Base-by-base conservation (phyloP, 2,888 invertebrate species). In the Marronus borbonicus region DNA sequence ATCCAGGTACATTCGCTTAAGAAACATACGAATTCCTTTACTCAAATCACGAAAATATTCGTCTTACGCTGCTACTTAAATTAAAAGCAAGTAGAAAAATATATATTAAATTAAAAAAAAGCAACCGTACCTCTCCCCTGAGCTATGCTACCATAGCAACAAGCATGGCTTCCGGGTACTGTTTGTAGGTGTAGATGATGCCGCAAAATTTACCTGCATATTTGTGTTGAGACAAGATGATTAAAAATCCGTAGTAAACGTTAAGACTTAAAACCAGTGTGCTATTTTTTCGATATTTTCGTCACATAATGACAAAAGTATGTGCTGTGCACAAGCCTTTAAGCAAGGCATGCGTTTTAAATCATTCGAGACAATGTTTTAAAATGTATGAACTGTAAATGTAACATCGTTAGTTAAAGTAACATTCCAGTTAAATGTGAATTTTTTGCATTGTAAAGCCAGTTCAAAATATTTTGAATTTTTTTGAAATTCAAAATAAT, bases 271-370 rank as follows among this genome's bases (percentile, higher is more conserved):
- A 31, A 50, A 70, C 55, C 60, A 74, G 72, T 74, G 72, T 74
- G 72, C 72, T 74, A 36, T 39, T 60, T 68, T 68, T 44, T 50
- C 60, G 39, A 31, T 36, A 44, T 44, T 58, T 74, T 74, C 60
- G 72, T 74, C 72, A 74, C 60, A n/a, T 70, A 55, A 60, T 74
- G 72, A 72, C 64, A 70, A 76, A 66, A 69, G 82, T 82, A 82
- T 82, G 82, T 82, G 82, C 82, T 81, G 74, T 82, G 82, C 82
- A 82, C 82, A 82, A 78, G 60, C 36, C 74, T 24, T 62, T 44
- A 28, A 60, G 17, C 44, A 58, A 49, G 20, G 28, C 39, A 49
- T 44, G 44, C 62, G 62, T 44, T 74, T 74, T 74, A 74, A 74
- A 62, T 66, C 55, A 39, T 55, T 36, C 62, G 50, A 28, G 8